Evolutionary conservation across 2,888 invertebrate species (phyloP), one percentile per base, ranked within the genome.

Genomic region (Panopea generosa): DNA sequence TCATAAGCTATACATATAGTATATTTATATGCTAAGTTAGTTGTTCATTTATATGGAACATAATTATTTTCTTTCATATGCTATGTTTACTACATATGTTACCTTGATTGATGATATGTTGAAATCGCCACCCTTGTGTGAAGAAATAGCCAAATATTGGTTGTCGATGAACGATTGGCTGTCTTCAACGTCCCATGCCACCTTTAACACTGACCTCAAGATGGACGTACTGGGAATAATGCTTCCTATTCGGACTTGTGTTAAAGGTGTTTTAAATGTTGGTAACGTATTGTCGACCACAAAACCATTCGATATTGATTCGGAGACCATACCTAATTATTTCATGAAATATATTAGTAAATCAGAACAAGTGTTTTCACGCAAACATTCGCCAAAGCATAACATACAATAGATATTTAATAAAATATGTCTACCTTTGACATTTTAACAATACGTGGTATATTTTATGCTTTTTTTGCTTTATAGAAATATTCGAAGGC

Each of bases 71-170:
- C 4, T 33, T 7, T 11, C 4, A 33, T 33, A 33, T 11, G 33
- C 33, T 33, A 11, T 33, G 33, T 33, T 33, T 33, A 33, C 33
- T 33, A 33, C 11, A 33, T 7, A 33, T 33, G n/a, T 56, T 45
- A 83, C 82, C 75, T 67, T 62, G 3, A 59, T 66, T 22, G 83
- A 68, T 1, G 83, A 66, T 4, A 61, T 11, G 47, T 70, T 83
- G 27, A 80, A 83, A 9, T 83, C 79, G 2, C 83, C 83, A 7
- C 83, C 83, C 33, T 67, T 59, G 45, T 83, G 79, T 0, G 79
- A 69, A 9, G 63, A 52, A 6, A 83, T 68, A 3, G 83, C 77
- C 2, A 83, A 24, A 68, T 80, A 77, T 22, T 83, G 83, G 16
- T 59, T 45, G 18, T 79, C 79, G n/a, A 80, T 83, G 27, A 55